Percentiles rank a stretch among this genome's conserved stretches.
Conservation (phyloP, 2,113 vertebrate genomes). For the Mesocricetus auratus region DNA sequence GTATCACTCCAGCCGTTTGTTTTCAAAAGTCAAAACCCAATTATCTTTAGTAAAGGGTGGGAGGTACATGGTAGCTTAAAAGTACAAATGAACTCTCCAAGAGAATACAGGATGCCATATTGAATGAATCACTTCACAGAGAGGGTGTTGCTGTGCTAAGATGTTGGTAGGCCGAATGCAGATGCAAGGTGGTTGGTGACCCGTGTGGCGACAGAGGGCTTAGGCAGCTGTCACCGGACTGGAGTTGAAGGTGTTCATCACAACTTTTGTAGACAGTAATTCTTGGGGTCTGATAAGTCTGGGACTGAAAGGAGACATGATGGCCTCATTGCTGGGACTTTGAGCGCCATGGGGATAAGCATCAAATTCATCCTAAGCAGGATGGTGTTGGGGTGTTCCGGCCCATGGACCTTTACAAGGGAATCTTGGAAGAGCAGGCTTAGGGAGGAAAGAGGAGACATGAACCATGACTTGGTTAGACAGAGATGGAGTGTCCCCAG, state of each 20-base stretch:
- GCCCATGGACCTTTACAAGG: not conserved
- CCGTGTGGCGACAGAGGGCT: not conserved
- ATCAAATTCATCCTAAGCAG: not conserved
- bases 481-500: not conserved
- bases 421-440: not conserved
- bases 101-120: not conserved
- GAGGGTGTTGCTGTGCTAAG: not conserved
- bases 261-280: not conserved
- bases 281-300: not conserved
- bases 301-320: not conserved
- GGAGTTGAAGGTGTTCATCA: not conserved
- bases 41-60: not conserved
- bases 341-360: not conserved
- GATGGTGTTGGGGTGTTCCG: not conserved
- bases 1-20: accelerated
- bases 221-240: not conserved
- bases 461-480: not conserved
- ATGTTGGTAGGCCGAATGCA: not conserved
- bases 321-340: not conserved
- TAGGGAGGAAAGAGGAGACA: not conserved
- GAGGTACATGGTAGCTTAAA: not conserved
- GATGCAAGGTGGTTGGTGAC: not conserved
- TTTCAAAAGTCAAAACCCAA: not conserved
- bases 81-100: not conserved
- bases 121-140: not conserved